Conservation (phyloP, 2,113 vertebrate species). For the Podilymbus podiceps region DNA sequence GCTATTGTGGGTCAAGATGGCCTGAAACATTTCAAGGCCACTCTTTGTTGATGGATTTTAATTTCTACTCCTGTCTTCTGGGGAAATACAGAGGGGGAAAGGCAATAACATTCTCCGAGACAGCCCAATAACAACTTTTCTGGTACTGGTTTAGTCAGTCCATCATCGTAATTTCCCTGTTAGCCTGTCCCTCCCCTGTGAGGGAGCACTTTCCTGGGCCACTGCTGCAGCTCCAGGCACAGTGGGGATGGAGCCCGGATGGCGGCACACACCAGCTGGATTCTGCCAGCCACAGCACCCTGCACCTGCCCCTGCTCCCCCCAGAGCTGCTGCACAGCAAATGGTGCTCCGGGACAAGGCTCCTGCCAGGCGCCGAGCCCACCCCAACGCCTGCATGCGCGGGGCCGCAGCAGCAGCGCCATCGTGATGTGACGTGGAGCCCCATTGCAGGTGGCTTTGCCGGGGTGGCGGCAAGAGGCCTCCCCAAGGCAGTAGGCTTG, state of each 20-base stretch:
- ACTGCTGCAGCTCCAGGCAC: background rate
- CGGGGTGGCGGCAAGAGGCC: rapidly evolving
- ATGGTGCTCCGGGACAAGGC: background rate
- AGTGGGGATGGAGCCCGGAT: rapidly evolving
- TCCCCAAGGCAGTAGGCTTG: rapidly evolving
- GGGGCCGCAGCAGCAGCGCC: rapidly evolving
- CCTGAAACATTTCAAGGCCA: background rate
- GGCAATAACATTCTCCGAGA: background rate
- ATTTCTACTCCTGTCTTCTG: background rate
- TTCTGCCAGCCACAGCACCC: rapidly evolving
- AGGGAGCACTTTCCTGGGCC: background rate
- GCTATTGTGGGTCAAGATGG: background rate
- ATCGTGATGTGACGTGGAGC: too few species aligned
- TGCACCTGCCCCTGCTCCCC: rapidly evolving
- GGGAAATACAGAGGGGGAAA: background rate
- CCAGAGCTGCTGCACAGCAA: background rate
- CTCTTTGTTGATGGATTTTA: background rate
- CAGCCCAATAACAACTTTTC: background rate
- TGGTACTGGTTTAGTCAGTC: rapidly evolving
- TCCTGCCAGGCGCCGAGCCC: rapidly evolving
- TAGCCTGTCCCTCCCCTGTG: background rate
- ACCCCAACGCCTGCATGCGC: rapidly evolving
- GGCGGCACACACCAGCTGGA: background rate
- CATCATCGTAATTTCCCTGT: background rate
- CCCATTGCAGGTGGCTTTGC: background rate